A percentile compares a stretch with the other conserved stretches of the same genome.
These are phyloP conservation scores for Acanthococcus lagerstroemiae DNA, from an alignment of 2,888 invertebrate species.

Conservation along the genomic window DNA sequence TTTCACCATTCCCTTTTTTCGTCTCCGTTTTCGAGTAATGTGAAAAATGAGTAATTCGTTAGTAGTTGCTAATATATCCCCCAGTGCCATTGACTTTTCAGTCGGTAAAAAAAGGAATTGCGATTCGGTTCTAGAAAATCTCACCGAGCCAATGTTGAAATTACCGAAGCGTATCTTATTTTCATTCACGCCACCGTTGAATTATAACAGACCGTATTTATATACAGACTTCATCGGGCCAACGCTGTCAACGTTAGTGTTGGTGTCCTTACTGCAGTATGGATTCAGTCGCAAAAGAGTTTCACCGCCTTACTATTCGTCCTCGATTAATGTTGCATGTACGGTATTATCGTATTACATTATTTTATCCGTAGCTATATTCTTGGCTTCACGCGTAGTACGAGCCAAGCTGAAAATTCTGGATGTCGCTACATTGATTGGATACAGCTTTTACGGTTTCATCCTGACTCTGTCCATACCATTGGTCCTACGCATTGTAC, in stretches of 20 bases:
- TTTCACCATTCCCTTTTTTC: not conserved
- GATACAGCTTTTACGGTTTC: slow-evolving; percentile 46
- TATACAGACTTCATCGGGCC: slow-evolving; percentile 45
- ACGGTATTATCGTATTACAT: slow-evolving; percentile 20
- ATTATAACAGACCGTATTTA: slow-evolving; percentile 40
- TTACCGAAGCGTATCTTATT: slow-evolving; percentile 41
- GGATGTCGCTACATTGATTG: slow-evolving; percentile 40
- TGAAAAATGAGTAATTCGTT: slow-evolving; percentile 19
- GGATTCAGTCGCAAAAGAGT: slow-evolving; percentile 13
- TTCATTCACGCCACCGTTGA: slow-evolving; percentile 43
- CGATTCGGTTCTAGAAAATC: slow-evolving; percentile 6
- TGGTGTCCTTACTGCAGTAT: slow-evolving; percentile 39
- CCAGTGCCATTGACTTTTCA: slow-evolving; percentile 9
- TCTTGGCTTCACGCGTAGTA: slow-evolving; percentile 11
- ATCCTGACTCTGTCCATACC: slow-evolving; percentile 43
- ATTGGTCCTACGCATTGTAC: slow-evolving; percentile 42
- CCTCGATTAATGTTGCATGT: not conserved
- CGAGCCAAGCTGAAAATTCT: slow-evolving; percentile 16
- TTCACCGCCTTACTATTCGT: not conserved
- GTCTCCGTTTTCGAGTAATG: slow-evolving; percentile 3
- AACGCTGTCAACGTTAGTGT: slow-evolving; percentile 41
- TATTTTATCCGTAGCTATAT: slow-evolving; percentile 12
- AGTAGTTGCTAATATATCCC: slow-evolving; percentile 16
- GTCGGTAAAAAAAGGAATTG: slow-evolving; percentile 10
- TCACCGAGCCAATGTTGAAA: slow-evolving; percentile 38